phyloP scores from a whole-genome alignment of 2,888 invertebrate genomes.

The Smittia sp. region DNA sequence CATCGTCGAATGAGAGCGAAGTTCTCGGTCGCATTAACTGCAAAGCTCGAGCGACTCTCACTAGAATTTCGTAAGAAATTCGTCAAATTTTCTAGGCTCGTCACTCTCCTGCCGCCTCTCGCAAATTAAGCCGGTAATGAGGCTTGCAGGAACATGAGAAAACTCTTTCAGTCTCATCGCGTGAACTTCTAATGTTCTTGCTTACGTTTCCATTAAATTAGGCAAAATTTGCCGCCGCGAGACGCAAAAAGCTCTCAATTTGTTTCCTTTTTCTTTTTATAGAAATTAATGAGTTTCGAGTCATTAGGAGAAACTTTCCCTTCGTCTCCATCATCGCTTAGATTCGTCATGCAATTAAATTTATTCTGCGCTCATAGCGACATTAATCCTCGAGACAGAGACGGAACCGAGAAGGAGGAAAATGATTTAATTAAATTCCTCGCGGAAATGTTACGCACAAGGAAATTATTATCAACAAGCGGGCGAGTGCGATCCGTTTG shows the following conservation, averaged over 20 bases:
- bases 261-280: neutral
- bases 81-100: too few species aligned
- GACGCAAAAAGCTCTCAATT: too few species aligned
- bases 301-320: neutral
- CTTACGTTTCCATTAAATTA: too few species aligned
- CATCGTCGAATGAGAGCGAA: too few species aligned
- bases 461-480: neutral
- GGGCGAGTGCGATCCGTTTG: conserved; percentile 11
- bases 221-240: too few species aligned
- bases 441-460: neutral
- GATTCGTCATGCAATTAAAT: conserved; percentile 36
- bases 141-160: neutral
- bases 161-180: neutral
- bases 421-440: conserved; percentile 29
- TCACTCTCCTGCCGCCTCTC: too few species aligned
- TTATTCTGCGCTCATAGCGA: neutral
- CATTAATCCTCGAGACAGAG: neutral
- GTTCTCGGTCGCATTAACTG: too few species aligned
- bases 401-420: neutral
- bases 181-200: too few species aligned
- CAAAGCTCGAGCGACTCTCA: too few species aligned
- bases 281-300: conserved; percentile 17
- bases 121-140: too few species aligned
- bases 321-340: neutral
- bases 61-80: too few species aligned